Evolutionary conservation across 92 coral and sea anemone genomes (phyloP).

Genomic region (Paramuricea clavata): DNA sequence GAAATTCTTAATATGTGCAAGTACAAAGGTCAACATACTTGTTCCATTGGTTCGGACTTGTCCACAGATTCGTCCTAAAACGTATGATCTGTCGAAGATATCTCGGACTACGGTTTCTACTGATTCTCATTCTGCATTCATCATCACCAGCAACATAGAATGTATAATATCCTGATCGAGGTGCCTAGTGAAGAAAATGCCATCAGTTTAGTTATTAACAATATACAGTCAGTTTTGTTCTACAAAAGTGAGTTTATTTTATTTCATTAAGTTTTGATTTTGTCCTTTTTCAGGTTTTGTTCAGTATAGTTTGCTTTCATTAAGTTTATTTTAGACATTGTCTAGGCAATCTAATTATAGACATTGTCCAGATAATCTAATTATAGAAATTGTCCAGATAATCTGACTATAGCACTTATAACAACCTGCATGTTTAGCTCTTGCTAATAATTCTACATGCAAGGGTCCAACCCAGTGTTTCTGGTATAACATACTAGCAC

Average conservation of each 20-base stretch:
- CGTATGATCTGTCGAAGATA: not conserved
- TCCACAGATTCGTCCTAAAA: not conserved
- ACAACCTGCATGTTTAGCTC: no score
- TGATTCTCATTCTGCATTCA: slow-evolving; percentile 67
- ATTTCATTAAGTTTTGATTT: no score
- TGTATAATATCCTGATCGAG: slow-evolving; percentile 51
- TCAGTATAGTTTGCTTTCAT: no score
- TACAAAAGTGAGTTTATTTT: no score
- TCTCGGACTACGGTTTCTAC: slow-evolving; percentile 43
- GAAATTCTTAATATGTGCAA: not conserved
- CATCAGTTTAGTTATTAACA: no score
- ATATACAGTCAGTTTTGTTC: no score
- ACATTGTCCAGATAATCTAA: no score
- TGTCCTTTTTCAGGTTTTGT: no score
- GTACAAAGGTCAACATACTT: not conserved
- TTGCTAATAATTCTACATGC: not conserved
- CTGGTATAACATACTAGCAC: not conserved
- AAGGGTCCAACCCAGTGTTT: not conserved
- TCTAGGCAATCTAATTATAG: no score
- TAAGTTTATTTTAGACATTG: no score
- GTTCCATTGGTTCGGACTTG: slow-evolving; percentile 1
- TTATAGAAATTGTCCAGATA: no score
- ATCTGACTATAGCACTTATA: no score
- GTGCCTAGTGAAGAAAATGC: slow-evolving; percentile 42
- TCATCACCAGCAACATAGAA: slow-evolving; percentile 67